A percentile compares a stretch with the other conserved stretches of the same genome.
phyloP scores from a whole-genome alignment of 2,797 vertebrate species.

The Smutsia temminckii region DNA sequence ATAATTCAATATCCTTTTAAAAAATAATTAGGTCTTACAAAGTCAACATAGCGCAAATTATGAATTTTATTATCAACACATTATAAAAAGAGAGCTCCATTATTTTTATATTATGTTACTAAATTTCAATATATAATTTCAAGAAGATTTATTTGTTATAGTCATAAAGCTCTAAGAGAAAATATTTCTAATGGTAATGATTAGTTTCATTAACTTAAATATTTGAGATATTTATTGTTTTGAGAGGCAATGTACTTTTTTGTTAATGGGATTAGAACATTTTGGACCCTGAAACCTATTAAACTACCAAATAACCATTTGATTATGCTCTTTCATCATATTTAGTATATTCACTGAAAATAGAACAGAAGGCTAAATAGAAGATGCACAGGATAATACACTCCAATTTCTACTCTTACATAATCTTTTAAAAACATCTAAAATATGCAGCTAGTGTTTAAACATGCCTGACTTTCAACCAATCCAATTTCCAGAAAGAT shows the following conservation, averaged over 20 bases:
- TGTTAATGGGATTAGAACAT: slow-evolving; percentile 5
- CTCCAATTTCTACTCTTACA: not conserved
- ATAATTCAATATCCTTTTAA: not conserved
- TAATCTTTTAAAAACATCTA: slow-evolving; percentile 20
- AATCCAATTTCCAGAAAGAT: not conserved
- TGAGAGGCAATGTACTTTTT: not conserved
- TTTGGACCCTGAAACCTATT: not conserved
- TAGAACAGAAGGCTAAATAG: not conserved
- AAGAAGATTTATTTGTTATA: slow-evolving; percentile 27
- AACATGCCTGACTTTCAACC: not conserved
- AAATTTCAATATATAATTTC: not conserved
- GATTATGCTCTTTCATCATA: not conserved
- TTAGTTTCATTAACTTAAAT: slow-evolving; percentile 25
- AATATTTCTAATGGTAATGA: slow-evolving; percentile 23
- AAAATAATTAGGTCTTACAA: not conserved
- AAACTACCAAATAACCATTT: not conserved
- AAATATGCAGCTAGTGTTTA: not conserved
- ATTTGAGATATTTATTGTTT: slow-evolving; percentile 40
- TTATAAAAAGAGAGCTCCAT: not conserved
- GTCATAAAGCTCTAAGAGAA: not conserved
- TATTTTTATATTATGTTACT: not conserved
- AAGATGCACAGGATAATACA: not conserved
- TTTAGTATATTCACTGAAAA: not conserved
- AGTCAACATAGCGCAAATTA: not conserved
- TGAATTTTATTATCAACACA: not conserved